A percentile compares a stretch with the other conserved stretches of the same genome.
These are phyloP conservation scores for Phataginus tetradactyla DNA, from an alignment of 2,797 vertebrate species.

Conservation along the genomic window DNA sequence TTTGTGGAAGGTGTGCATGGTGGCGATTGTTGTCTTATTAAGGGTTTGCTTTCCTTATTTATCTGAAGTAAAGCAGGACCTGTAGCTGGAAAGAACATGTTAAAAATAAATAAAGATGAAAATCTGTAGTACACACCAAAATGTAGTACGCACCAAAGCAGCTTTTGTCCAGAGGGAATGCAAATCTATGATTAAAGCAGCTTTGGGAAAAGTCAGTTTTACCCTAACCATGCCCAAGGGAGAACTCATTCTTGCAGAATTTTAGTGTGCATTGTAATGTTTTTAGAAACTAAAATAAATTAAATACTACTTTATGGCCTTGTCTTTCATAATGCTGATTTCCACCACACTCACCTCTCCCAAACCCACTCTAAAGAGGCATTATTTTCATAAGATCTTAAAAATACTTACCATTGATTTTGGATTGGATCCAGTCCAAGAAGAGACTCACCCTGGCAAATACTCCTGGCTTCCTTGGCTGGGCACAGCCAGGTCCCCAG, in stretches of 20 bases:
- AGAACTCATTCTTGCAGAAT: not conserved
- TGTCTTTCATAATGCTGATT: not conserved
- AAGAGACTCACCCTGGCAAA: conserved; percentile 55
- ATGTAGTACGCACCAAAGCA: not conserved
- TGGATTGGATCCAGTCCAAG: conserved; percentile 56
- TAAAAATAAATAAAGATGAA: conserved; percentile 44
- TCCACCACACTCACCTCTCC: not conserved
- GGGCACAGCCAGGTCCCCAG: conserved; percentile 34
- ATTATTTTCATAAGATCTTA: not conserved
- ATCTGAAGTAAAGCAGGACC: not conserved
- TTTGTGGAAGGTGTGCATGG: not conserved
- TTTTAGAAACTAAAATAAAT: not conserved
- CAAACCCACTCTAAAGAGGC: not conserved
- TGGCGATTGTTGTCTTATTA: not conserved
- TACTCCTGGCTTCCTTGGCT: conserved; percentile 33
- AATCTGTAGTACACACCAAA: not conserved
- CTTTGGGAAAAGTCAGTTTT: not conserved
- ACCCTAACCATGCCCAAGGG: not conserved
- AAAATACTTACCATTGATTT: conserved; percentile 51
- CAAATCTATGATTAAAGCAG: not conserved
- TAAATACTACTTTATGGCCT: not conserved
- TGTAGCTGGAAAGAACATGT: not conserved
- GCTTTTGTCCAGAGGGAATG: not conserved
- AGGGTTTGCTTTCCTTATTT: not conserved
- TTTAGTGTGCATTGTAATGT: not conserved